Conservation (phyloP, 2,113 vertebrate species). For the Cynopterus brachyotis region DNA sequence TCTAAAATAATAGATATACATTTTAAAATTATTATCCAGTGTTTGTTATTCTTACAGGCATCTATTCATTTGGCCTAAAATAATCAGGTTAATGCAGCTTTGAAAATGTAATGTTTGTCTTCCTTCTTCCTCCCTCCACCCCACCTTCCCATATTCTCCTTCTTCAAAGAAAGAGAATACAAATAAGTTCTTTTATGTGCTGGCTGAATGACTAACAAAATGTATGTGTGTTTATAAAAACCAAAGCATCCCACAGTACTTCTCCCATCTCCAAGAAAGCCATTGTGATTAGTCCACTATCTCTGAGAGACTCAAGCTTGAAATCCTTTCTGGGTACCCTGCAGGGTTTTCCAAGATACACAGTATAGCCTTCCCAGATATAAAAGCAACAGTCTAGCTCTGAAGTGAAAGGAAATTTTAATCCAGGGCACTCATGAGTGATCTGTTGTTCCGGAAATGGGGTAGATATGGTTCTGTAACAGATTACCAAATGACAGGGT, state of each 20-base stretch:
- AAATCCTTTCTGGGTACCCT: background rate
- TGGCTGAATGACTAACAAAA: background rate
- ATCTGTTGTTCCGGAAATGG: background rate
- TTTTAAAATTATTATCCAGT: slow-evolving; percentile 3
- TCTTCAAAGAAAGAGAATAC: background rate
- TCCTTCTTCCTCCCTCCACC: too few species aligned
- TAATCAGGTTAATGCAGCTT: slow-evolving; percentile 7
- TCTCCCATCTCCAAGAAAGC: background rate
- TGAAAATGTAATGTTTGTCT: background rate
- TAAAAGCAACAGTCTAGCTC: background rate
- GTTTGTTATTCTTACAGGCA: background rate
- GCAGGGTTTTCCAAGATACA: background rate
- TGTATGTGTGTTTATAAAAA: background rate
- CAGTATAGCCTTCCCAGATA: background rate
- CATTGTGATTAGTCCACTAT: background rate
- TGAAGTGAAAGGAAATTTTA: background rate
- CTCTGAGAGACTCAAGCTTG: background rate
- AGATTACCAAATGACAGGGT: background rate
- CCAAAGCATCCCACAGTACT: background rate
- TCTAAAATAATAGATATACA: background rate
- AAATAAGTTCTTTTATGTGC: background rate
- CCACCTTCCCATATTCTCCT: background rate
- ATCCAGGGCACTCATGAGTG: background rate
- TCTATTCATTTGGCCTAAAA: background rate
- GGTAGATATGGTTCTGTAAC: background rate